These are phyloP conservation scores for Xanthia togata DNA, from an alignment of 2,888 invertebrate species.

Conservation along the genomic window DNA sequence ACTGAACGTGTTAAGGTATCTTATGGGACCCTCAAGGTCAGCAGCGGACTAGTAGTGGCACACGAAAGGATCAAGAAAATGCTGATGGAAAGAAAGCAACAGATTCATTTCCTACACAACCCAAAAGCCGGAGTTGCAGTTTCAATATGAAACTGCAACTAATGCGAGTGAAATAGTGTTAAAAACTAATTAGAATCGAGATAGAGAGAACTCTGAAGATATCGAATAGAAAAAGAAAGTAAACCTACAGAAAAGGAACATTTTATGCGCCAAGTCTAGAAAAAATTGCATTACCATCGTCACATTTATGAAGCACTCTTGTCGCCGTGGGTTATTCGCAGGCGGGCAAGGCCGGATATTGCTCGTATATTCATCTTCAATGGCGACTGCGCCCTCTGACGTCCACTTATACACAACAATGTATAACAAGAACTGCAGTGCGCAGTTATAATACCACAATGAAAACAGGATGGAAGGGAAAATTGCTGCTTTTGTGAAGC, in stretches of 20 bases:
- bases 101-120: background rate
- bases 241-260: background rate
- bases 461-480: slow-evolving; percentile 38
- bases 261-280: background rate
- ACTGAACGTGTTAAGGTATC: no score
- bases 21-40: background rate
- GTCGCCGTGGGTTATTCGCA: slow-evolving; percentile 30
- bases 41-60: background rate
- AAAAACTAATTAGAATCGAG: background rate
- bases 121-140: background rate
- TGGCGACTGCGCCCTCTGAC: slow-evolving; percentile 69
- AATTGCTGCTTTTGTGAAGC: slow-evolving; percentile 45
- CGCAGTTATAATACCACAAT: slow-evolving; percentile 58
- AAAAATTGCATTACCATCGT: slow-evolving; percentile 6
- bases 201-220: background rate
- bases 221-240: background rate
- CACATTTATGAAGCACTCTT: slow-evolving; percentile 25
- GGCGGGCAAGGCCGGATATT: slow-evolving; percentile 78
- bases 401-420: slow-evolving; percentile 52
- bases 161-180: background rate
- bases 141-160: background rate
- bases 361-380: slow-evolving; percentile 74
- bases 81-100: background rate
- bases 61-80: background rate
- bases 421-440: slow-evolving; percentile 51